These are phyloP conservation scores for Fundulus diaphanus DNA, from an alignment of 2,797 vertebrate genomes.

Conservation along the genomic window DNA sequence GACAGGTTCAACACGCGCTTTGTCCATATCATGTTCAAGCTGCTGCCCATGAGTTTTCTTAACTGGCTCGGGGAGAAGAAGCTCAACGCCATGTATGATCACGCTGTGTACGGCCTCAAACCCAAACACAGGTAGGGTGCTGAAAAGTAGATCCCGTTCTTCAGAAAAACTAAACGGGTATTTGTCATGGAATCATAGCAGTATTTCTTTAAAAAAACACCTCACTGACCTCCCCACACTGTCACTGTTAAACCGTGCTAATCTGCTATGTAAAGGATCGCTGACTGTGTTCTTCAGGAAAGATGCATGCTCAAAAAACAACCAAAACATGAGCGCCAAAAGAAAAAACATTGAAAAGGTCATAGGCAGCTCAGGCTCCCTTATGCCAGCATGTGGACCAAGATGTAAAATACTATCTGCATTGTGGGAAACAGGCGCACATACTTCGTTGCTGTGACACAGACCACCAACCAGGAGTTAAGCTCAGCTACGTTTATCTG, in stretches of 20 bases:
- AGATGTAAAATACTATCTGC: background rate
- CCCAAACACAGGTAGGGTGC: slow-evolving; percentile 86
- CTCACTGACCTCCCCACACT: background rate
- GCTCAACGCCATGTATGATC: slow-evolving; percentile 79
- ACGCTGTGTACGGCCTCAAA: slow-evolving; percentile 83
- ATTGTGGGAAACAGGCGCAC: background rate
- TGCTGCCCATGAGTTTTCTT: slow-evolving; percentile 64
- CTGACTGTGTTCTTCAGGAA: background rate
- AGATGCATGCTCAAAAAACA: background rate
- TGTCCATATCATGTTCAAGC: slow-evolving; percentile 68
- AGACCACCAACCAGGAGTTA: background rate
- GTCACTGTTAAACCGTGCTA: no score
- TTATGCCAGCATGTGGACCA: background rate
- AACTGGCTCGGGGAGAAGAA: slow-evolving; percentile 74
- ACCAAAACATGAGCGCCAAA: background rate
- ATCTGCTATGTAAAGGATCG: no score
- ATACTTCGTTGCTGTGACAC: background rate
- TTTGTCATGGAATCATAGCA: background rate
- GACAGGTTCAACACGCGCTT: slow-evolving; percentile 80
- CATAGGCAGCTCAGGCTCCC: background rate
- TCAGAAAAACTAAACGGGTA: background rate
- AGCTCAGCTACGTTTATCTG: background rate
- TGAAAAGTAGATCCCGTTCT: background rate
- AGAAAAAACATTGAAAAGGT: no score
- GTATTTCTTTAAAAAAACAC: background rate